Percentiles rank a stretch among this genome's conserved stretches.
These are phyloP conservation scores for Lacanobia wlatinum DNA, from an alignment of 2,888 invertebrate species.

Conservation along the genomic window DNA sequence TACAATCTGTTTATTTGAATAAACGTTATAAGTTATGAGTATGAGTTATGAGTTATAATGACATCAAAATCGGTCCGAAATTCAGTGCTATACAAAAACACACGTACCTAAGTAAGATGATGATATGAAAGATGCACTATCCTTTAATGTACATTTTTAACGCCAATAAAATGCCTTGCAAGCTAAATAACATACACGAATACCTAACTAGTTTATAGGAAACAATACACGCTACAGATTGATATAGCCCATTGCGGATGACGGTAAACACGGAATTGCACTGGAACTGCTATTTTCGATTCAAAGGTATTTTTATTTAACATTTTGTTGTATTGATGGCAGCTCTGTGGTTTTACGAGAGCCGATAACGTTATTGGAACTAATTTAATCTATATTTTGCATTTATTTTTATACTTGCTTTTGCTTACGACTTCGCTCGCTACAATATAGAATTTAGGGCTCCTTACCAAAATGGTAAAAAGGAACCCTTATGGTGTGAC, in stretches of 20 bases:
- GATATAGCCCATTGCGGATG: background rate
- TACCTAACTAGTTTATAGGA: background rate
- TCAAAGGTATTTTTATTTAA: constrained; percentile 11
- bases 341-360: background rate
- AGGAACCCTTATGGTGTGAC: no score
- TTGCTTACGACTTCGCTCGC: background rate
- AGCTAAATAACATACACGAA: no score
- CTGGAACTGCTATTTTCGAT: background rate
- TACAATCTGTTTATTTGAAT: no score
- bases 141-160: no score
- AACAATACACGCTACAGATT: constrained; percentile 21
- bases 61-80: no score
- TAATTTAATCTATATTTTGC: constrained; percentile 7
- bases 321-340: constrained; percentile 7
- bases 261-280: constrained; percentile 9
- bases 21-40: no score
- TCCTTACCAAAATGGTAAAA: no score
- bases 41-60: no score
- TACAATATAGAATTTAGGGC: background rate
- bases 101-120: no score
- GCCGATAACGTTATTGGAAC: constrained; percentile 25
- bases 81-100: no score
- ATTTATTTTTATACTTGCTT: background rate
- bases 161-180: no score
- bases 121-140: no score